Evolutionary conservation across 2,888 invertebrate species (phyloP).

Genomic region (Ormyrus rosae): DNA sequence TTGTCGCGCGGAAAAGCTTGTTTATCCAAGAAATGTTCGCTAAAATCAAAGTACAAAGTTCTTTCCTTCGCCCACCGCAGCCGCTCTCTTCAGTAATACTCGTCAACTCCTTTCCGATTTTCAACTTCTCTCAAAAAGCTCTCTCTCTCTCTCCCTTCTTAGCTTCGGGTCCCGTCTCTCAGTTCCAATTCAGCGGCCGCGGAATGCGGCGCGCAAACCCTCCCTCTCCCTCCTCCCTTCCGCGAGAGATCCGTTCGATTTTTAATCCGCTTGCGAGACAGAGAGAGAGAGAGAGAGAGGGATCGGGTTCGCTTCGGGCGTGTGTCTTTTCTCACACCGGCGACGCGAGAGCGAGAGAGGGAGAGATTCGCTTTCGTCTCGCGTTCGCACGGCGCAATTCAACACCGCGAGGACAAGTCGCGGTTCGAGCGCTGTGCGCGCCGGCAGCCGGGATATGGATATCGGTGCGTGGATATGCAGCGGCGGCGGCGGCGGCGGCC

Average conservation of each 20-base stretch:
- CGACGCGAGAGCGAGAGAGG: slow-evolving; percentile 28
- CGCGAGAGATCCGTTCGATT: neutral
- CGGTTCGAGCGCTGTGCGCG: slow-evolving; percentile 58
- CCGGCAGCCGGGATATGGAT: too few species aligned
- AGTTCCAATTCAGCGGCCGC: too few species aligned
- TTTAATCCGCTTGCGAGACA: neutral
- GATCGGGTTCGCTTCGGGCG: slow-evolving; percentile 42
- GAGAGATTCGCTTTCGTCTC: slow-evolving; percentile 68
- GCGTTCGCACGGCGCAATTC: slow-evolving; percentile 66
- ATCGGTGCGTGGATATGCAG: slow-evolving; percentile 29
- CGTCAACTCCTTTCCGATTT: too few species aligned
- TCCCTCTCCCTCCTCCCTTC: too few species aligned
- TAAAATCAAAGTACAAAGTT: neutral
- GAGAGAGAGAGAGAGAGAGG: slow-evolving; percentile 7
- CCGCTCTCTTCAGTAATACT: too few species aligned
- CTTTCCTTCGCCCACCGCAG: neutral
- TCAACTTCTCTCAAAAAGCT: too few species aligned
- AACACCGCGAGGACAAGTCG: slow-evolving; percentile 68
- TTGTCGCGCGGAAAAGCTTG: too few species aligned
- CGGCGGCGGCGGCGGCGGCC: slow-evolving; percentile 54
- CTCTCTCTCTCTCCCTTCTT: too few species aligned
- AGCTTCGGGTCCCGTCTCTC: too few species aligned
- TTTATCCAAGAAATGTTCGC: neutral
- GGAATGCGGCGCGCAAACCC: too few species aligned
- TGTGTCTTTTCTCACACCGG: slow-evolving; percentile 55